Base-by-base conservation (phyloP, 2,888 invertebrate genomes). In the Cryptus armator region DNA sequence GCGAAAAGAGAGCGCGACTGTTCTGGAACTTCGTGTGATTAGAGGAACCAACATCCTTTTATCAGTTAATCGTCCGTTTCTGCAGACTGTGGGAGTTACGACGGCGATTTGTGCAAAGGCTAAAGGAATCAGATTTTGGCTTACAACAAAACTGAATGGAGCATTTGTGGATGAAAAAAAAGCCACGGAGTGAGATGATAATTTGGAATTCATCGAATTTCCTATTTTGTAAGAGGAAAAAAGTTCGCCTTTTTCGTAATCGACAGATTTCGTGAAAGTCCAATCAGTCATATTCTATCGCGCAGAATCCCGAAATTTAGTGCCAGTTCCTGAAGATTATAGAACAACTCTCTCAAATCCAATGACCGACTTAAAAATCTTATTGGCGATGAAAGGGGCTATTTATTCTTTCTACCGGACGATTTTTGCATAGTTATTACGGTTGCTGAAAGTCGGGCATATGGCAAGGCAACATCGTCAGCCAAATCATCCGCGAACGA, bases 41-140 rank as follows among this genome's bases (percentile, higher is more conserved):
- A 72, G 81, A 81, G 84, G 72, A 43, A 64, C 67, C 62, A 72
- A 62, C 62, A 81, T 72, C 72, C 66, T 84, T 76, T 77, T 70
- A 72, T 64, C 77, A 62, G 81, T 77, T 77, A 76, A 84, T 77
- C 59, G 81, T 77, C 51, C 81, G n/a, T 72, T 81, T 72, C 51
- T 64, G 32, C 66, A 66, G 59, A 76, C 56, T 68, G 43, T 67
- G 48, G 19, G 62, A n/a, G 12, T 43, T 48, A 16, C 14, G 16
- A 72, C 29, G 29, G 32, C 67, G 76, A 81, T 72, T 77, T 44
- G 51, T 32, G 51, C 67, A 24, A 29, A 48, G 56, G 19, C 29
- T 29, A 67, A 37, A 67, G 67, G 53, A 70, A 59, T 62, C 68
- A 43, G 29, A 75, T 7, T 32, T 44, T 44, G 44, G 12, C 43